These are phyloP conservation scores for Rhopilema esculentum DNA, from an alignment of 30 jellyfish, hydroid and myxozoan species.

Conservation along the genomic window DNA sequence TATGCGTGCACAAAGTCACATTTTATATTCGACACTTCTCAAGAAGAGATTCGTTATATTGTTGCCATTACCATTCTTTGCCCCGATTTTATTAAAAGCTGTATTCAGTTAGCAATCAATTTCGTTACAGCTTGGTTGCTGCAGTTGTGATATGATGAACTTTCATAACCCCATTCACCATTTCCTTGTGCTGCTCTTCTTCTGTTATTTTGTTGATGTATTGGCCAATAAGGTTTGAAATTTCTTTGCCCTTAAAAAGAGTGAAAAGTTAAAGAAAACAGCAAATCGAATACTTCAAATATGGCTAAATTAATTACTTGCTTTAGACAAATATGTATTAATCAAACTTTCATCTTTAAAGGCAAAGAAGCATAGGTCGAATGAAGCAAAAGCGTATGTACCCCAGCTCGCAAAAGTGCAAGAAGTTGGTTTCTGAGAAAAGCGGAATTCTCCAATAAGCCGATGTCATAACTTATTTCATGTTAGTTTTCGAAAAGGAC, in stretches of 20 bases:
- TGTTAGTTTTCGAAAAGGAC: too few species aligned
- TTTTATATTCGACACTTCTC: background rate
- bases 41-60: background rate
- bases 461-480: too few species aligned
- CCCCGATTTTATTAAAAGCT: background rate
- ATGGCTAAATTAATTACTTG: background rate
- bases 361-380: too few species aligned
- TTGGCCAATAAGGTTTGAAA: constrained; percentile 83
- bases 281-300: background rate
- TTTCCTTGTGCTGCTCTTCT: constrained; percentile 62
- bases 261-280: background rate
- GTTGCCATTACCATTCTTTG: background rate
- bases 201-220: constrained; percentile 67
- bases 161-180: constrained; percentile 44
- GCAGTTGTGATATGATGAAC: constrained; percentile 54
- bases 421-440: too few species aligned
- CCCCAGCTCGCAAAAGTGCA: too few species aligned
- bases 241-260: constrained; percentile 85
- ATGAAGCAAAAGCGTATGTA: too few species aligned
- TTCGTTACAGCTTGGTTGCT: constrained; percentile 43
- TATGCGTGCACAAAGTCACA: background rate
- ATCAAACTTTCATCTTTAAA: too few species aligned
- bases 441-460: too few species aligned
- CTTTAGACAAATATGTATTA: background rate
- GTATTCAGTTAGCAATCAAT: background rate